These are phyloP conservation scores for Celastrina argiolus DNA, from an alignment of 2,888 invertebrate genomes.

Conservation along the genomic window DNA sequence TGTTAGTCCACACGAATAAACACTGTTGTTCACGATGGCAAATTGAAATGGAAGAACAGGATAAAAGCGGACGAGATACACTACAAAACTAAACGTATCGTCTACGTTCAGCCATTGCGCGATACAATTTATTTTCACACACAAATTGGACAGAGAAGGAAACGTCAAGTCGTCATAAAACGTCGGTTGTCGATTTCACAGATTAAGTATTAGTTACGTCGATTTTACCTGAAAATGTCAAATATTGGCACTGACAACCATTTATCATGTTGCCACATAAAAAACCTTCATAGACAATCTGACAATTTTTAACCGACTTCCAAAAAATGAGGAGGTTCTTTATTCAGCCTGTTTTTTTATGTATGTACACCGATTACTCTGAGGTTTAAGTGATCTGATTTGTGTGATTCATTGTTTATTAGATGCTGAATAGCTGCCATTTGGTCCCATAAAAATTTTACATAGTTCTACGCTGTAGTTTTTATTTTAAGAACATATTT, in stretches of 20 bases:
- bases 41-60: slow-evolving; percentile 39
- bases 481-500: too few species aligned
- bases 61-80: slow-evolving; percentile 39
- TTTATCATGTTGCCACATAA: neutral
- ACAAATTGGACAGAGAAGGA: slow-evolving; percentile 25
- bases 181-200: neutral
- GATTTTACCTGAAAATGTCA: neutral
- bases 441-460: too few species aligned
- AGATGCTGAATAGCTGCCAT: too few species aligned
- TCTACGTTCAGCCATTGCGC: slow-evolving; percentile 43
- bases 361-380: too few species aligned
- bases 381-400: too few species aligned
- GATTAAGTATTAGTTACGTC: too few species aligned
- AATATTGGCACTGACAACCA: neutral
- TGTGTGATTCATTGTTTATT: too few species aligned
- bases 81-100: slow-evolving; percentile 37
- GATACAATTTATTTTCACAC: slow-evolving; percentile 31
- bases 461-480: too few species aligned
- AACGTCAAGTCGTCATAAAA: slow-evolving; percentile 26
- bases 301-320: too few species aligned
- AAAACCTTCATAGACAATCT: neutral
- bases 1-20: slow-evolving; percentile 41
- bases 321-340: too few species aligned
- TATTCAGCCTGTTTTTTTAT: too few species aligned
- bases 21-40: slow-evolving; percentile 38